Percentiles rank a stretch among this genome's conserved stretches.
Conservation (phyloP, 2,113 vertebrate species). For the Lethenteron reissneri region DNA sequence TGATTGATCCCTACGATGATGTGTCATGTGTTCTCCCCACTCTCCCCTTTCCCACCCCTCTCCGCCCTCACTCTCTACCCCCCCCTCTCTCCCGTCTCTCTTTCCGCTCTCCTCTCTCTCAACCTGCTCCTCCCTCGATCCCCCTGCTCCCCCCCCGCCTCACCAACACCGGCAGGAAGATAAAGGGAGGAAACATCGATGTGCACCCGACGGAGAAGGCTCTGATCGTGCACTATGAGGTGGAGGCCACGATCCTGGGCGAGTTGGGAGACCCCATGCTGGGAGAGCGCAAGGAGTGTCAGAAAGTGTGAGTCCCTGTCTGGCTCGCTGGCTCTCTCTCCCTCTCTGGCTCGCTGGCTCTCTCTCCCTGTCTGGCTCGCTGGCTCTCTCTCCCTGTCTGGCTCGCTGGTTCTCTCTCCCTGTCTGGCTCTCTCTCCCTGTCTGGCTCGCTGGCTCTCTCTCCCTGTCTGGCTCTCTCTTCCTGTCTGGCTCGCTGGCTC, state of each 20-base stretch:
- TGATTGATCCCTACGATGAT: too few species aligned
- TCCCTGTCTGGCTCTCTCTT: too few species aligned
- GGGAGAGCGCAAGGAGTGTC: slow-evolving; percentile 62
- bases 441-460: too few species aligned
- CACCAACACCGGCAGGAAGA: slow-evolving; percentile 27
- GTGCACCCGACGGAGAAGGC: slow-evolving; percentile 78
- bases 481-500: too few species aligned
- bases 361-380: too few species aligned
- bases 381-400: too few species aligned
- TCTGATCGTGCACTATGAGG: slow-evolving; percentile 72
- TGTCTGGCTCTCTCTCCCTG: too few species aligned
- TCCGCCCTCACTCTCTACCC: neutral
- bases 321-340: too few species aligned
- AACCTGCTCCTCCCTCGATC: neutral
- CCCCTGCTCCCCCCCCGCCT: neutral
- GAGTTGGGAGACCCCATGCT: slow-evolving; percentile 52
- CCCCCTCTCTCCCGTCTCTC: neutral
- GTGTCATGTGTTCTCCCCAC: neutral
- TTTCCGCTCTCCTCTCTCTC: neutral
- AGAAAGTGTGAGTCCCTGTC: slow-evolving; percentile 53
- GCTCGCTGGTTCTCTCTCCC: too few species aligned
- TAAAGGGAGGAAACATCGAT: slow-evolving; percentile 63
- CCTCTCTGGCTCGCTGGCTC: too few species aligned
- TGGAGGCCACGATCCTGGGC: slow-evolving; percentile 68
- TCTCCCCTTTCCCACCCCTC: neutral